Base-by-base conservation (phyloP, 2,797 vertebrate species). In the Pseudochromis fuscus region DNA sequence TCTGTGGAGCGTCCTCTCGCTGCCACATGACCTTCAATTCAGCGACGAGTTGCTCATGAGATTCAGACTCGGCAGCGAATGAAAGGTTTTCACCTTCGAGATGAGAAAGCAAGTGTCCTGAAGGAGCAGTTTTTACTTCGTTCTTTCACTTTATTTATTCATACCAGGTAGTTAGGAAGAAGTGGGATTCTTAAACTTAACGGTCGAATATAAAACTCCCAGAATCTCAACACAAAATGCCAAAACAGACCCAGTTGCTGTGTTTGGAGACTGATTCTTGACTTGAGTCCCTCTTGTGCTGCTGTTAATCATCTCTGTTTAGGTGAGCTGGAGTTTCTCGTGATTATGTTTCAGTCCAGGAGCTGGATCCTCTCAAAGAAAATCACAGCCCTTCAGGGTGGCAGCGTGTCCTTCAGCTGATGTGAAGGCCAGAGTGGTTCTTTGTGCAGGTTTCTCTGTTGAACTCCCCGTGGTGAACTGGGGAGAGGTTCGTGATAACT, bases 1-100 rank as follows among this genome's bases (percentile, higher is more conserved):
- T 82, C 86, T 83, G 75, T 58, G 78, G 35, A 50, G 59, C 4
- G 69, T 81, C 78, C 69, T 68, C 21, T 7, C 35, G 30, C 50
- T 31, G 51, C 51, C 24, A 10, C 31, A 28, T 66, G 81, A 75
- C 81, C 76, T 72, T 80, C 63, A 50, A 10, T 13, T 37, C 60
- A 63, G 35, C 49, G 53, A 30, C 0, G 3, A 35, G 62, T 55
- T 42, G 15, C 30, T 65, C 55, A 27, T 42, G 23, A 65, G 27
- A 53, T 5, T 15, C 19, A 52, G 19, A 5, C 21, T 45, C 10
- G 24, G 24, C n/a, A 25, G 24, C 40, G 4, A 13, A 18, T 25
- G 1, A 37, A 48, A 27, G 21, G 13, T 30, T 37, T 15, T 15
- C 5, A n/a, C n/a, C n/a, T n/a, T n/a, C n/a, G 0, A 4, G 27